These are phyloP conservation scores for Phengaris alcon DNA, from an alignment of 2,888 invertebrate genomes.

Conservation along the genomic window DNA sequence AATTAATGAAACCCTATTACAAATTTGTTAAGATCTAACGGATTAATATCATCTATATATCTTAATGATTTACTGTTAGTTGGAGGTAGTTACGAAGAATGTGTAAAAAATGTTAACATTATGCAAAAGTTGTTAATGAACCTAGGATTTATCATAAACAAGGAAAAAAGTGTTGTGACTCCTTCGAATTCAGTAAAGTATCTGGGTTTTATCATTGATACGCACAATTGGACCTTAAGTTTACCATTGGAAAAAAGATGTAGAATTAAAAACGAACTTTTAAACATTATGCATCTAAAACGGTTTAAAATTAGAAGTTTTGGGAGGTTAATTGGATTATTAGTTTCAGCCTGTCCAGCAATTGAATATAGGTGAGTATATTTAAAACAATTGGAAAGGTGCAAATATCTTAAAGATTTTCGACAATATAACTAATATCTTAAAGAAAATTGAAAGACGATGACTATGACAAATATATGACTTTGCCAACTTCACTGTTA, in stretches of 20 bases:
- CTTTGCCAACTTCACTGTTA: neutral
- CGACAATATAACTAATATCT: too few relatives aligned
- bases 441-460: neutral
- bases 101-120: too few relatives aligned
- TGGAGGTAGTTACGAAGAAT: too few relatives aligned
- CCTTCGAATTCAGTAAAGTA: too few relatives aligned
- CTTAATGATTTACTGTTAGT: too few relatives aligned
- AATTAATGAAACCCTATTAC: neutral
- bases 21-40: too few relatives aligned
- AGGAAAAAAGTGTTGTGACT: neutral
- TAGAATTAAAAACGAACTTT: neutral
- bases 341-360: neutral
- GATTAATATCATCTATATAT: too few relatives aligned
- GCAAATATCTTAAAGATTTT: conserved; percentile 7
- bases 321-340: neutral
- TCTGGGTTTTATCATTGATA: too few relatives aligned
- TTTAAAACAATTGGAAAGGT: neutral
- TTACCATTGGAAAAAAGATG: too few relatives aligned
- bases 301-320: conserved; percentile 5
- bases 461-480: neutral
- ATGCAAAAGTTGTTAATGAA: too few relatives aligned
- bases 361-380: conserved; percentile 4
- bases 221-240: too few relatives aligned
- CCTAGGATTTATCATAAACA: too few relatives aligned
- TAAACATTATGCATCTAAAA: neutral